These are phyloP conservation scores for Siniperca scherzeri DNA, from an alignment of 2,797 vertebrate species.

Conservation along the genomic window DNA sequence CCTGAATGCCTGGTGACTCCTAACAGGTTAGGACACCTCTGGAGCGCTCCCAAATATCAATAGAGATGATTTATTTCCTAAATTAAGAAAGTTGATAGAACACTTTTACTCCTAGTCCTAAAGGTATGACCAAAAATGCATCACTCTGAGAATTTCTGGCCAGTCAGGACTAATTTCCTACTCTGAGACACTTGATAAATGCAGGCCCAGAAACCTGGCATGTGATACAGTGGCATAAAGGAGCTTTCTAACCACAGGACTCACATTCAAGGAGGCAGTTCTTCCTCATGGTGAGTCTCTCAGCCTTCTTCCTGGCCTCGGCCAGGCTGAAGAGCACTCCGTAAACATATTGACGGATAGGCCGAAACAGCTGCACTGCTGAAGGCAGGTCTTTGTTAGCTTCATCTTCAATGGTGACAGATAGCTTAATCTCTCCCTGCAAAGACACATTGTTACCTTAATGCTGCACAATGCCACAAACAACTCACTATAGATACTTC, in stretches of 20 bases:
- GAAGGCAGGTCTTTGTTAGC: conserved; percentile 97
- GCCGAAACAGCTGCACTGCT: conserved; percentile 94
- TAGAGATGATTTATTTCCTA: neutral
- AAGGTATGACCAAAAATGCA: neutral
- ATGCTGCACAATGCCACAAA: neutral
- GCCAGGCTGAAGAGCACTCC: conserved; percentile 97
- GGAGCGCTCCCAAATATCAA: neutral
- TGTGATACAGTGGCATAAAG: neutral
- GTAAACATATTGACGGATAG: conserved; percentile 96
- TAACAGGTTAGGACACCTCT: neutral
- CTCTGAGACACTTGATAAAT: neutral
- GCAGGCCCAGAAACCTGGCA: neutral
- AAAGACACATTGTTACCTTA: conserved; percentile 52
- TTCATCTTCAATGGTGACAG: conserved; percentile 97
- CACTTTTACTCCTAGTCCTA: neutral
- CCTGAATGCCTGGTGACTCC: too few relatives aligned
- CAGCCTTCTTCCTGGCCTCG: conserved; percentile 95
- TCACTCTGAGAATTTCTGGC: neutral
- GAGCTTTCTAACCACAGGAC: conserved; percentile 19
- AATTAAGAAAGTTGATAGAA: neutral
- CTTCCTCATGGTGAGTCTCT: conserved; percentile 94
- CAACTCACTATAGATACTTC: neutral
- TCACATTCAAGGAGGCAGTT: conserved; percentile 94
- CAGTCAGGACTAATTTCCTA: neutral
- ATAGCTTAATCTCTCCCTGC: conserved; percentile 97